Base-by-base conservation (phyloP, 1,140 invertebrate genomes). In the Bombus pyrosoma region DNA sequence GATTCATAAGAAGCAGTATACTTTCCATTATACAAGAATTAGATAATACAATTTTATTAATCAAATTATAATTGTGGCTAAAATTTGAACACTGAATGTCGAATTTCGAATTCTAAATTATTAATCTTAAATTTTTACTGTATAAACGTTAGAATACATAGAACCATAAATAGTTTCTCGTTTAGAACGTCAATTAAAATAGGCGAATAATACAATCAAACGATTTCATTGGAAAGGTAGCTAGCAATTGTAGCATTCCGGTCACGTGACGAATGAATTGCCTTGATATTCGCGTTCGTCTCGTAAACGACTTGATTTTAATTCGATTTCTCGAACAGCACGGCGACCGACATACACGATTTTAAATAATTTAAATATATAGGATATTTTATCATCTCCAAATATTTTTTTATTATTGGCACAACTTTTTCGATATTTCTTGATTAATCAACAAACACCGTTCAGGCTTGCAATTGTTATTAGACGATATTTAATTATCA, bases 251-350 rank as follows among this genome's bases (percentile, higher is more conserved):
- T n/a, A 22, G 68, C 6, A 85, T 85, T 85, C 83, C 57, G 28
- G 69, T 85, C 83, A 85, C 83, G 83, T 47, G 69, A 57, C 69
- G 34, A 53, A 53, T 57, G 69, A 81, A 73, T 81, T 66, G 69
- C 83, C 12, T 53, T 57, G 72, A 68, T 68, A 68, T 75, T 83
- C 57, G 71, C 41, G 53, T 57, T 34, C 47, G 53, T 9, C 53
- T 47, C 62, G 59, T 25, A 64, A 83, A 83, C 37, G 81, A 77
- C 73, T 69, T 69, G 81, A 59, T 84, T 78, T 84, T 72, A 78
- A 84, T 84, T 83, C 64, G 22, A 83, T 83, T 83, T 69, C 64
- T 22, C 64, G n/a, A 10, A 34, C 13, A 28, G n/a, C 8, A 8
- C n/a, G 18, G 1, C 8, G 8, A 28, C 9, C 41, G 6, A 39